Percentiles rank a stretch among this genome's conserved stretches.
Evolutionary conservation across 2,888 invertebrate genomes (phyloP).

Genomic region (Apotomis betuletana): DNA sequence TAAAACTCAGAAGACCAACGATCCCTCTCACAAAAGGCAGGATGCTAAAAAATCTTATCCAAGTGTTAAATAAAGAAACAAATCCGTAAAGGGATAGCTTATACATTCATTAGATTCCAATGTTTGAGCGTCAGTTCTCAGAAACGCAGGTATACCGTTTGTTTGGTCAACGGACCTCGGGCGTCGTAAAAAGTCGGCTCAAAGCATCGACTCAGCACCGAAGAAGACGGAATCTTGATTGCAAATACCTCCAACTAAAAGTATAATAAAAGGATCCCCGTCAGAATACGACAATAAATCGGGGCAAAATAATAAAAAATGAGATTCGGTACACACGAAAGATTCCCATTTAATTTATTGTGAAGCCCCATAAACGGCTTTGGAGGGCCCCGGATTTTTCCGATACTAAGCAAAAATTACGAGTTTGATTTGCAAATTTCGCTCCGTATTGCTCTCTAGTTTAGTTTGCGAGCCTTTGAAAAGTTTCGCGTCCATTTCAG

Average conservation of each 20-base stretch:
- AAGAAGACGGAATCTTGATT: slow-evolving; percentile 35
- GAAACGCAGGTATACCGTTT: slow-evolving; percentile 58
- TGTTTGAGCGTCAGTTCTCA: slow-evolving; percentile 54
- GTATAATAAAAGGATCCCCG: slow-evolving; percentile 38
- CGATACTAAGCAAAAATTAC: slow-evolving; percentile 35
- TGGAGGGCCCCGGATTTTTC: slow-evolving; percentile 23
- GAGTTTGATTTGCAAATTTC: slow-evolving; percentile 28
- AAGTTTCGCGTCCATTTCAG: slow-evolving; percentile 32
- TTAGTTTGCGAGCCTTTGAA: slow-evolving; percentile 33
- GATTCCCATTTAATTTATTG: slow-evolving; percentile 30
- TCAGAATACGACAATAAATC: slow-evolving; percentile 30
- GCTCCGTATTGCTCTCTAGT: slow-evolving; percentile 24
- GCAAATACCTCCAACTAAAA: slow-evolving; percentile 37
- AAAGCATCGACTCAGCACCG: slow-evolving; percentile 4
- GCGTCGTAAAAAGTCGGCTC: slow-evolving; percentile 7
- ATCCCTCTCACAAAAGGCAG: slow-evolving; percentile 17
- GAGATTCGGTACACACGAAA: slow-evolving; percentile 39
- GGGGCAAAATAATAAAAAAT: slow-evolving; percentile 37
- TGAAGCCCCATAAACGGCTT: slow-evolving; percentile 21
- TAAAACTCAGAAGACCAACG: slow-evolving; percentile 8
- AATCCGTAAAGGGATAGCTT: slow-evolving; percentile 34
- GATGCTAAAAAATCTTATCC: slow-evolving; percentile 31
- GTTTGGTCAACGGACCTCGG: slow-evolving; percentile 47
- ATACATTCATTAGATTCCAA: slow-evolving; percentile 41
- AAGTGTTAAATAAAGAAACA: slow-evolving; percentile 36